phyloP scores from a whole-genome alignment of 92 coral and sea anemone genomes.

The Scolanthus callimorphus region DNA sequence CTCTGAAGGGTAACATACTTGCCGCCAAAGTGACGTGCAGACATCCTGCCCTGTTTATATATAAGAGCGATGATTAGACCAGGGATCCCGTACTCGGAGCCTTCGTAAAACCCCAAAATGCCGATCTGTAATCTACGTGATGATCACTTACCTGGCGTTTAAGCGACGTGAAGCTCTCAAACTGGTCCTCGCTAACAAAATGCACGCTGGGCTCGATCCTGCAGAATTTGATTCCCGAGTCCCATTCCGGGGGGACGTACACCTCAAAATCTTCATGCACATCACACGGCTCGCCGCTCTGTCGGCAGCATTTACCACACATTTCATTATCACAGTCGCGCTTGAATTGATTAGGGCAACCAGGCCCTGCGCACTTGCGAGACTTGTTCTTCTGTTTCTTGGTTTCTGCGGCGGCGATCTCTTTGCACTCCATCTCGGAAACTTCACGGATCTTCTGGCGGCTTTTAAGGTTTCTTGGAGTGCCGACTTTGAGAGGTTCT shows the following conservation, averaged over 20 bases:
- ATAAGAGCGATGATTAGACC: no score
- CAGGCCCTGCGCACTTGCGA: conserved; percentile 57
- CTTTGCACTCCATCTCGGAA: conserved; percentile 15
- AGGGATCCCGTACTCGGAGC: no score
- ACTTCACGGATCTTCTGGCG: conserved; percentile 46
- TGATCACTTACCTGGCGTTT: conserved; percentile 17
- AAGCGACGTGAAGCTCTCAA: conserved; percentile 7
- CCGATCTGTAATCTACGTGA: no score
- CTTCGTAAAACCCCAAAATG: no score
- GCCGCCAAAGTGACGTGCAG: no score
- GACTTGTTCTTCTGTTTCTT: conserved; percentile 13
- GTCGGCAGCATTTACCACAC: conserved; percentile 91
- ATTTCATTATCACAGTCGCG: conserved; percentile 81
- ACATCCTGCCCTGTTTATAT: no score
- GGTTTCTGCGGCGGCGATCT: conserved; percentile 17
- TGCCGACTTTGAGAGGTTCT: conserved; percentile 61
- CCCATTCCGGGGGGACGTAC: conserved; percentile 56
- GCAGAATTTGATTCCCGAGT: conserved; percentile 50
- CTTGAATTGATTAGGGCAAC: conserved; percentile 89
- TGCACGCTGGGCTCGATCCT: conserved; percentile 64
- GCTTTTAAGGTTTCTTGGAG: conserved; percentile 36
- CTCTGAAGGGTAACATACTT: no score
- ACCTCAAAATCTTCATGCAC: conserved; percentile 73
- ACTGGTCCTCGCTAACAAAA: conserved; percentile 15
- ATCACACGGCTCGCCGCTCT: conserved; percentile 70